Conservation (phyloP, 2,797 vertebrate species). For the Oryzias dopingdopingensis region DNA sequence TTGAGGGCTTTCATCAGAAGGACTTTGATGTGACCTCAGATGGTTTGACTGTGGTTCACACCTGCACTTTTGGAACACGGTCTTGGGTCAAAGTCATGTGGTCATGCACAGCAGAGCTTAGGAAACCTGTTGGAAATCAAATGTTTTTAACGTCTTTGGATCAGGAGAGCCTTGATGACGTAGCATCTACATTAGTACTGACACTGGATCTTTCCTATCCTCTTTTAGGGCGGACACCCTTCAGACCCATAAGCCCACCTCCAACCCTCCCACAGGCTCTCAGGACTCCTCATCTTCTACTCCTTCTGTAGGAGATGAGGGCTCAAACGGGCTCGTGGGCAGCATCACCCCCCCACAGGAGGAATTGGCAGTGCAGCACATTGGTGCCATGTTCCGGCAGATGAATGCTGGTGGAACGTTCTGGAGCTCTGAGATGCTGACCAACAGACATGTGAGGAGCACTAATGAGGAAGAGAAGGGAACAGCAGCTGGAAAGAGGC, state of each 20-base stretch:
- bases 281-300: slow-evolving; percentile 56
- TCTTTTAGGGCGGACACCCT: slow-evolving; percentile 35
- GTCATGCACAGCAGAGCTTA: too few species aligned
- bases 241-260: slow-evolving; percentile 35
- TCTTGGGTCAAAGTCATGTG: too few species aligned
- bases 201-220: background rate
- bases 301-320: slow-evolving; percentile 66
- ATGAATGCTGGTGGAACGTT: background rate
- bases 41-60: too few species aligned
- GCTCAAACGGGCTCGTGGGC: slow-evolving; percentile 81
- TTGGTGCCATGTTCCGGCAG: slow-evolving; percentile 25
- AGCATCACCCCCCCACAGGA: slow-evolving; percentile 37
- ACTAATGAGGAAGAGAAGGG: slow-evolving; percentile 25
- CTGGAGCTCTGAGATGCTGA: slow-evolving; percentile 30
- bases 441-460: background rate
- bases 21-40: too few species aligned
- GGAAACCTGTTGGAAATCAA: too few species aligned
- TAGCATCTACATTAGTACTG: too few species aligned
- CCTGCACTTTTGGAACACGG: too few species aligned
- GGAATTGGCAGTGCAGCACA: slow-evolving; percentile 34
- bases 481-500: background rate
- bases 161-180: too few species aligned
- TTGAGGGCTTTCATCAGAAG: too few species aligned
- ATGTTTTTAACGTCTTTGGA: too few species aligned
- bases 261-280: slow-evolving; percentile 35